These are phyloP conservation scores for Pomacea canaliculata DNA, from an alignment of 2,888 invertebrate genomes.

Conservation along the genomic window DNA sequence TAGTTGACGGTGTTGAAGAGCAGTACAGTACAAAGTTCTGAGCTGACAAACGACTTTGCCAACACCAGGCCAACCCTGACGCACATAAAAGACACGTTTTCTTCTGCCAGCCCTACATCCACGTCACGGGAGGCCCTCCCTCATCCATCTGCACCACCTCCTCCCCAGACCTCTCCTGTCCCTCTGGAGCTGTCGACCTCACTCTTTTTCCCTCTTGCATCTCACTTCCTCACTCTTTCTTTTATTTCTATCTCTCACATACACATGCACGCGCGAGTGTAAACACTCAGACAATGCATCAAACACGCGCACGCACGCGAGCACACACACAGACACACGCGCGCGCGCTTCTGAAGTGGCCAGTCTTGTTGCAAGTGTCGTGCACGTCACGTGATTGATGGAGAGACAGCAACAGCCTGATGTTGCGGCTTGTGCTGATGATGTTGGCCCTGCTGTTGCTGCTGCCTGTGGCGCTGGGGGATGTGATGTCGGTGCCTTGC, in stretches of 20 bases:
- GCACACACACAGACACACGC: not conserved
- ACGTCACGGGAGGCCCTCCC: too few species aligned
- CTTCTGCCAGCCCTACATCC: too few species aligned
- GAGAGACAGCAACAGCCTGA: not conserved
- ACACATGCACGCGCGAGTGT: not conserved
- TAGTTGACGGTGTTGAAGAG: too few species aligned
- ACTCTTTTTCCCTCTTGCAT: not conserved
- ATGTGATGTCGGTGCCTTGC: not conserved
- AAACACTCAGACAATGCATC: not conserved
- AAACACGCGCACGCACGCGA: not conserved
- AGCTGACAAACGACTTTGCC: too few species aligned
- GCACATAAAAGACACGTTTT: too few species aligned
- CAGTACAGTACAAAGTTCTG: too few species aligned
- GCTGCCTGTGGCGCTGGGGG: not conserved
- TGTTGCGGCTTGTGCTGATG: not conserved
- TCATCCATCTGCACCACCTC: too few species aligned
- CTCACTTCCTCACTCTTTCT: not conserved
- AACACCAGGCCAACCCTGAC: too few species aligned
- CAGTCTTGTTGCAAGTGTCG: too few species aligned
- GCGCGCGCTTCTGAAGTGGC: too few species aligned
- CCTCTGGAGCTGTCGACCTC: not conserved
- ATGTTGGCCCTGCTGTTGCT: not conserved
- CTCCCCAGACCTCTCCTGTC: too few species aligned
- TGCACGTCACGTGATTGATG: not conserved
- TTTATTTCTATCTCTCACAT: not conserved